These are phyloP conservation scores for Macrocentrus cingulum DNA, from an alignment of 1,140 invertebrate species.

Conservation along the genomic window DNA sequence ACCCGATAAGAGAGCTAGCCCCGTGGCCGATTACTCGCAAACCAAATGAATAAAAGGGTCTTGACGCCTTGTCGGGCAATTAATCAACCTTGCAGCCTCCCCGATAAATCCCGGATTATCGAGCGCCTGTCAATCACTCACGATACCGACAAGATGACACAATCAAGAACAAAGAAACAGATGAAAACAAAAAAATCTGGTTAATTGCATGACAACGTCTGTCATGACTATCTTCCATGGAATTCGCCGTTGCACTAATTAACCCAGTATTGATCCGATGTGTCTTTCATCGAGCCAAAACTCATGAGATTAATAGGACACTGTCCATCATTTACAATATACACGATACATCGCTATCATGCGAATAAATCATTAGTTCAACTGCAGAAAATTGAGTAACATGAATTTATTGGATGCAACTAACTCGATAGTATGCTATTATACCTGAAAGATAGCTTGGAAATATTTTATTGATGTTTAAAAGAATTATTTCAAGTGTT, in stretches of 20 bases:
- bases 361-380: too few species aligned
- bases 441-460: too few species aligned
- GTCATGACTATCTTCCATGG: slow-evolving; percentile 15
- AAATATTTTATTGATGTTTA: too few species aligned
- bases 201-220: slow-evolving; percentile 20
- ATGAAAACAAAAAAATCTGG: not conserved
- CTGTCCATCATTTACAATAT: not conserved
- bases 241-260: slow-evolving; percentile 5
- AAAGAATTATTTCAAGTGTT: too few species aligned
- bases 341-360: too few species aligned
- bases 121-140: slow-evolving; percentile 1
- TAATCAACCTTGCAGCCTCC: slow-evolving; percentile 13
- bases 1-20: slow-evolving; percentile 19
- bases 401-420: too few species aligned
- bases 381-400: too few species aligned
- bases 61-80: slow-evolving; percentile 13
- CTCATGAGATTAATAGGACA: not conserved
- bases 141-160: not conserved
- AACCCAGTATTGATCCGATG: slow-evolving; percentile 19
- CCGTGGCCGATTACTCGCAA: slow-evolving; percentile 21
- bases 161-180: not conserved
- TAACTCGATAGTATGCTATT: too few species aligned
- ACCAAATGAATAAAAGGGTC: slow-evolving; percentile 22
- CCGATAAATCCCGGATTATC: slow-evolving; percentile 19
- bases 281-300: slow-evolving; percentile 12